A percentile compares a stretch with the other conserved stretches of the same genome.
These are phyloP conservation scores for Proisotoma minuta DNA, from an alignment of 2,888 invertebrate species.

Conservation along the genomic window DNA sequence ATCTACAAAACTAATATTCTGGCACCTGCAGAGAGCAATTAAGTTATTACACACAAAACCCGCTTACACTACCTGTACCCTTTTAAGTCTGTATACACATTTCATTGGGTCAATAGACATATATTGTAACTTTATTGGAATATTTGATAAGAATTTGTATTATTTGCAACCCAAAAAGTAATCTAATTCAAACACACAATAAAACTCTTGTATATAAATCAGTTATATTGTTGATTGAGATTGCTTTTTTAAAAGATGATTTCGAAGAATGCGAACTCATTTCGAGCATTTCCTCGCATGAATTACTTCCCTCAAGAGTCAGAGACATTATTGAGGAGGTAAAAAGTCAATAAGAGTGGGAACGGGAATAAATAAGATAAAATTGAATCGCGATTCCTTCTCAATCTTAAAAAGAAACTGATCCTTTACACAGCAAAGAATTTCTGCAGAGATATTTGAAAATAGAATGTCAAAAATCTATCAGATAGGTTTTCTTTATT, in stretches of 20 bases:
- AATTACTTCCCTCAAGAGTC: neutral
- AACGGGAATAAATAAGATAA: constrained; percentile 3
- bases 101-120: too few species aligned
- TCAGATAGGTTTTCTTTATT: constrained; percentile 43
- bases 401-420: neutral
- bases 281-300: too few species aligned
- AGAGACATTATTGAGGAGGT: neutral
- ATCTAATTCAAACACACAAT: too few species aligned
- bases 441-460: neutral
- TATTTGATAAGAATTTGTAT: too few species aligned
- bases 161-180: too few species aligned
- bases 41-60: neutral
- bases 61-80: too few species aligned
- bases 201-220: too few species aligned
- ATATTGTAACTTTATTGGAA: too few species aligned
- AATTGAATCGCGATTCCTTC: neutral
- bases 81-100: too few species aligned
- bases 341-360: constrained; percentile 5
- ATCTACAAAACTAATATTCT: constrained; percentile 13
- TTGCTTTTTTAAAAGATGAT: too few species aligned
- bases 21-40: constrained; percentile 9
- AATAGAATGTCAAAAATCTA: constrained; percentile 41
- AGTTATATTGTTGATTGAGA: too few species aligned
- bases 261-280: too few species aligned
- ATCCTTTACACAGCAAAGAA: constrained; percentile 7